Evolutionary conservation across 2,797 vertebrate genomes (phyloP).

Genomic region (Tadarida brasiliensis): DNA sequence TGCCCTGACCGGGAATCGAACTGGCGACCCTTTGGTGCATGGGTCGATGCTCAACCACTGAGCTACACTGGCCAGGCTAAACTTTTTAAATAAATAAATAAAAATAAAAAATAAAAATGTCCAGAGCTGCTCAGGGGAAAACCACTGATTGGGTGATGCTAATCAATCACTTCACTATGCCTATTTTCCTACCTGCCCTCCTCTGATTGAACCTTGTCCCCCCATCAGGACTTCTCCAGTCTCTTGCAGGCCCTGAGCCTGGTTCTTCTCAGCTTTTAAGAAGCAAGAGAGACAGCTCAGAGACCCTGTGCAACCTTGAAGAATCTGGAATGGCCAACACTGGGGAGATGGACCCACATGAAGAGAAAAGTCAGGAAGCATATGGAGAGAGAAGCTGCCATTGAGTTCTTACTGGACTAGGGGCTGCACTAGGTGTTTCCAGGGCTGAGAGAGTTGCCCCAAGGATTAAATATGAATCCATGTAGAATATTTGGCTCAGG

Average conservation of each 20-base stretch:
- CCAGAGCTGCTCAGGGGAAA: neutral
- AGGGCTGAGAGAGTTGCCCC: neutral
- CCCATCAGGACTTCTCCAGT: neutral
- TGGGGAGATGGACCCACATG: neutral
- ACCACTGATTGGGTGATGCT: neutral
- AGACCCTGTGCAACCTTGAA: neutral
- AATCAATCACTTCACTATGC: neutral
- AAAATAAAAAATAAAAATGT: neutral
- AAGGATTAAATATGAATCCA: neutral
- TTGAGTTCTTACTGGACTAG: neutral
- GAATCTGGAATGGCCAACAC: neutral
- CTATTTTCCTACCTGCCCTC: neutral
- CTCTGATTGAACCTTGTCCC: neutral
- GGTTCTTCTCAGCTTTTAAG: slow-evolving; percentile 16
- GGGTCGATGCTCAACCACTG: no score
- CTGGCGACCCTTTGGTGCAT: no score
- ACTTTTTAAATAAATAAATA: no score
- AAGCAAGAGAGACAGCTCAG: neutral
- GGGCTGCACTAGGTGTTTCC: neutral
- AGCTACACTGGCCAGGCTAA: no score
- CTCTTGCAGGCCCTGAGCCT: neutral
- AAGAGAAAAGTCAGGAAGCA: neutral
- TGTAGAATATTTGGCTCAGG: neutral
- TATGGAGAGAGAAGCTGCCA: neutral
- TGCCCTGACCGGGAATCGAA: no score